Percentiles rank a stretch among this genome's conserved stretches.
Evolutionary conservation across 2,113 vertebrate species (phyloP).

Genomic region (Megaleporinus macrocephalus): DNA sequence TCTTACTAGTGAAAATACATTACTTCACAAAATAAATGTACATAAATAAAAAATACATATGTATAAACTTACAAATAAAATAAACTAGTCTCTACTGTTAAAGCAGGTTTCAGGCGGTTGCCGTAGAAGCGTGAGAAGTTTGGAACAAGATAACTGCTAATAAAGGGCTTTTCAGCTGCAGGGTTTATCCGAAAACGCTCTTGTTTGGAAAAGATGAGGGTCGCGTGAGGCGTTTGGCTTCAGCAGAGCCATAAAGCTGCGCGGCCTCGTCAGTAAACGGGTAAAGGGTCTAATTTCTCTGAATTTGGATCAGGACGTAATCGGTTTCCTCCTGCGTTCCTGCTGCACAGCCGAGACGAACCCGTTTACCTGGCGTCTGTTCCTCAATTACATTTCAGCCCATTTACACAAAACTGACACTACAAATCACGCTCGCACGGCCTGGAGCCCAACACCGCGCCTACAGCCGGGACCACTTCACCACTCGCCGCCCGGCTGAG

Average conservation of each 20-base stretch:
- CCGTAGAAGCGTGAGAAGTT: not conserved
- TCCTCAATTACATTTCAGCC: not conserved
- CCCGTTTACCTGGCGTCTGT: not conserved
- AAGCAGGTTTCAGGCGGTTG: no score
- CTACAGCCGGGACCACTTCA: no score
- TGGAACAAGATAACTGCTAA: not conserved
- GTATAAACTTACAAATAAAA: no score
- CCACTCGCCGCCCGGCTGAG: no score
- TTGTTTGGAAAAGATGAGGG: not conserved
- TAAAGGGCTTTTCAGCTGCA: not conserved
- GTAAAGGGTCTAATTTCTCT: constrained; percentile 3
- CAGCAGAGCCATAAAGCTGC: not conserved
- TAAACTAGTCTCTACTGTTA: no score
- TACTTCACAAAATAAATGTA: no score
- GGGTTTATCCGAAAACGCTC: not conserved
- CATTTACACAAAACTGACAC: not conserved
- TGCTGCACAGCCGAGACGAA: not conserved
- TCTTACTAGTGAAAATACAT: no score
- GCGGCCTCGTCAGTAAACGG: not conserved
- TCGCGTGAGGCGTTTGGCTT: constrained; percentile 10
- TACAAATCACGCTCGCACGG: no score
- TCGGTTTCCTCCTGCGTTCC: not conserved
- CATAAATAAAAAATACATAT: no score
- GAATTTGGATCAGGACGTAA: constrained; percentile 12
- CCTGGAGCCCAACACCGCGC: no score